Conservation (phyloP, 2,888 invertebrate genomes). For the Artemia sp. region DNA sequence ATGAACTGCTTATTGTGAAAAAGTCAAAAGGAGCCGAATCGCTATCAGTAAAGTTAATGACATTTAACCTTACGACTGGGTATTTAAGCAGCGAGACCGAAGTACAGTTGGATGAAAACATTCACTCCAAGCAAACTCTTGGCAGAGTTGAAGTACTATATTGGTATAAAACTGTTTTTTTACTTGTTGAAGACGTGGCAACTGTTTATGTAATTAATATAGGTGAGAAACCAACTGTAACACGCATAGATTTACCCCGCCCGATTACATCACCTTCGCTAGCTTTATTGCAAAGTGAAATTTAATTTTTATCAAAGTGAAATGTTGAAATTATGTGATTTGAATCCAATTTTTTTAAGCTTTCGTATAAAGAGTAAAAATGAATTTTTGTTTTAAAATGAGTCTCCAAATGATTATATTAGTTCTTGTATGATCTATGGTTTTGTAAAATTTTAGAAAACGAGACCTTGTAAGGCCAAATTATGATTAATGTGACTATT, state of each 20-base stretch:
- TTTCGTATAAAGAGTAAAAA: no score
- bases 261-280: not conserved
- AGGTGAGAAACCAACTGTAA: not conserved
- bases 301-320: not conserved
- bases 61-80: not conserved
- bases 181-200: not conserved
- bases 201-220: not conserved
- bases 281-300: not conserved
- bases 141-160: not conserved
- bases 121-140: not conserved
- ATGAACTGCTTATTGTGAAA: not conserved
- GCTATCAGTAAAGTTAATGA: not conserved
- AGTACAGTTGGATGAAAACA: not conserved
- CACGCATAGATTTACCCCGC: conserved; percentile 13
- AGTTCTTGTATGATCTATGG: no score
- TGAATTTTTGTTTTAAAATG: no score
- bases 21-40: not conserved
- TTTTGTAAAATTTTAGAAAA: no score
- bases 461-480: no score
- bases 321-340: no score
- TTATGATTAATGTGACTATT: no score
- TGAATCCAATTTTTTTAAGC: no score
- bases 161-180: not conserved
- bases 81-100: not conserved
- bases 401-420: no score